Base-by-base conservation (phyloP, 2,888 invertebrate species). In the Vesta saturnalis region DNA sequence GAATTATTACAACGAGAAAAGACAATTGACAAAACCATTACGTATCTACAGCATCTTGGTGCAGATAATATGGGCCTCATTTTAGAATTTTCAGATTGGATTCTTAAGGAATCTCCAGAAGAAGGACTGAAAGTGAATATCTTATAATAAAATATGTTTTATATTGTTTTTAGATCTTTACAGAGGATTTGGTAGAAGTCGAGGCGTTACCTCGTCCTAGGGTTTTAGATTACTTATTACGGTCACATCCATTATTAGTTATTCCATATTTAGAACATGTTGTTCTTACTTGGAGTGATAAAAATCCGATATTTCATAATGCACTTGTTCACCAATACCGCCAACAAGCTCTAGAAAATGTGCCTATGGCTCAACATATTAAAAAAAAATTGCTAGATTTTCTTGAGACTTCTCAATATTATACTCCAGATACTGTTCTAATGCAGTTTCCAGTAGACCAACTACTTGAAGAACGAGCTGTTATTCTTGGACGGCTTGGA, bases 221-320 rank as follows among this genome's bases (percentile, higher is more conserved):
- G 81, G 92, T 99, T 39, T 85, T 98, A 39, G 95, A 96, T 78
- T 98, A 94, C 82, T 85, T 99, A 14, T 86, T 94, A n/a, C 89
- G 92, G 75, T 92, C 90, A 72, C 94, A 94, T 79, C 92, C 93
- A 71, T 82, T 88, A 14, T 86, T 96, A 21, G 95, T 96, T 0
- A 94, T 97, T 77, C 94, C 95, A 0, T 99, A 99, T 82, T 85
- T 99, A 86, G 98, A 99, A 81, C 97, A 99, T 81, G 91, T 99
- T 0, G 94, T 99, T 22, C 89, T 92, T 71, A 89, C 89, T 1
- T 98, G 98, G 96, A 89, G 91, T 70, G 99, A 99, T 74, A 88
- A 87, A 0, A 94, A 92, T 79, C 88, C 94, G 0, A 81, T 93
- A 56, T 94, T 97, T 78, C 99, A 99, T 83, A 97, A 99, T 81